Evolutionary conservation across 2,888 invertebrate species (phyloP).

Genomic region (Hypercompe scribonia): DNA sequence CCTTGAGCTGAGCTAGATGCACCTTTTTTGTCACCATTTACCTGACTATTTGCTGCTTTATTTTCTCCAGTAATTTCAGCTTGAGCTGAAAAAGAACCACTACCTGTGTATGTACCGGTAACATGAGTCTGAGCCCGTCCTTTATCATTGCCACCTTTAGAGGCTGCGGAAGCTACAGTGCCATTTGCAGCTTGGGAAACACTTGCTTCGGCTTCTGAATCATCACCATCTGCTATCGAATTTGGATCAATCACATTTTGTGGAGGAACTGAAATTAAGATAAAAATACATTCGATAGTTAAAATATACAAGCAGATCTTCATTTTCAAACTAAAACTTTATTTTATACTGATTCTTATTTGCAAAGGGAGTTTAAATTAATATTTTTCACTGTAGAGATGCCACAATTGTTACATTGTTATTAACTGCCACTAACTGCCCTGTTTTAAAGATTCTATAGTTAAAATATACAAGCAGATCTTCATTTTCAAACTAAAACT

Average conservation of each 20-base stretch:
- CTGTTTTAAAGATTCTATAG: neutral
- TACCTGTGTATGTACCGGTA: slow-evolving; percentile 91
- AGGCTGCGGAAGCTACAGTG: slow-evolving; percentile 91
- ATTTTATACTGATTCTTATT: neutral
- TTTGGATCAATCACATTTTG: slow-evolving; percentile 78
- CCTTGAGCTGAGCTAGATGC: slow-evolving; percentile 92
- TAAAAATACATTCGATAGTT: neutral
- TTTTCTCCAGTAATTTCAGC: slow-evolving; percentile 92
- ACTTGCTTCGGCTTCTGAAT: slow-evolving; percentile 91
- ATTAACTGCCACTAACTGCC: too few relatives aligned
- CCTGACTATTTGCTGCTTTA: slow-evolving; percentile 90
- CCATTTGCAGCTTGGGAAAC: slow-evolving; percentile 87
- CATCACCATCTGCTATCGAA: slow-evolving; percentile 86
- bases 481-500: neutral
- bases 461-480: neutral
- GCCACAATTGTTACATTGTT: too few relatives aligned
- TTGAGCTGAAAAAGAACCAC: slow-evolving; percentile 93
- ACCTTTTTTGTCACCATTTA: slow-evolving; percentile 91
- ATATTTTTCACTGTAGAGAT: too few relatives aligned
- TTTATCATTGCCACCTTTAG: slow-evolving; percentile 91
- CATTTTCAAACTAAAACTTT: neutral
- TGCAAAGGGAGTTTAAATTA: neutral
- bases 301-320: neutral
- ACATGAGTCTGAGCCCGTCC: slow-evolving; percentile 94
- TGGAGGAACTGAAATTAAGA: slow-evolving; percentile 66